phyloP scores from a whole-genome alignment of 2,113 vertebrate species.

The Rutilus rutilus region DNA sequence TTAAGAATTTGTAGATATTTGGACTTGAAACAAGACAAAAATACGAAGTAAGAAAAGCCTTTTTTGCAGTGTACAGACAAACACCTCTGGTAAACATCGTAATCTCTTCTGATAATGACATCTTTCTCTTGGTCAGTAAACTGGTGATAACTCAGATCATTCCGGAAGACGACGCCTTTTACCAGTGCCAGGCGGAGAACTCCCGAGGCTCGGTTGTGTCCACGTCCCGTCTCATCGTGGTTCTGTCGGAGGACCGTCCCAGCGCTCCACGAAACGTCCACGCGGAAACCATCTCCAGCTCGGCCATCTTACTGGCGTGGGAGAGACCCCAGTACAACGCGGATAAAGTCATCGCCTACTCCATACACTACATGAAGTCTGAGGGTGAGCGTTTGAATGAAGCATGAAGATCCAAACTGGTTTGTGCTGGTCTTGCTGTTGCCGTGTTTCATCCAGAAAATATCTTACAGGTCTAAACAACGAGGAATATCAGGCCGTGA shows the following conservation, averaged over 20 bases:
- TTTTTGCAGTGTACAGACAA: background rate
- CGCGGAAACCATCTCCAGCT: slow-evolving; percentile 96
- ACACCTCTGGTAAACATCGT: background rate
- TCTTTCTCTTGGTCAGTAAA: slow-evolving; percentile 77
- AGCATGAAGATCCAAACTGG: background rate
- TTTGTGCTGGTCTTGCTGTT: no score
- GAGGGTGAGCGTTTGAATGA: slow-evolving; percentile 82
- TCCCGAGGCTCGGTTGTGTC: slow-evolving; percentile 87
- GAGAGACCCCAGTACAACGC: slow-evolving; percentile 93
- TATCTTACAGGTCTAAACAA: slow-evolving; percentile 89
- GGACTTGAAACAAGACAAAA: no score
- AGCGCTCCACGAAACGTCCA: slow-evolving; percentile 90
- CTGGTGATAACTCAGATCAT: slow-evolving; percentile 99
- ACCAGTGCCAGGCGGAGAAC: slow-evolving; percentile 95
- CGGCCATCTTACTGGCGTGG: slow-evolving; percentile 96
- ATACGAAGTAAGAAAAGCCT: no score
- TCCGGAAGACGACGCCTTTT: slow-evolving; percentile 96
- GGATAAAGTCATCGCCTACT: slow-evolving; percentile 97
- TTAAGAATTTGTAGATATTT: no score
- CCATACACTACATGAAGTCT: slow-evolving; percentile 97
- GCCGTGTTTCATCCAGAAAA: background rate
- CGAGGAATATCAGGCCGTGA: slow-evolving; percentile 96
- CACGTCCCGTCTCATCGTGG: slow-evolving; percentile 89
- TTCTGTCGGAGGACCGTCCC: slow-evolving; percentile 96
- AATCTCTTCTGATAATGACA: background rate